Evolutionary conservation across 2,113 vertebrate genomes (phyloP), one percentile per base, ranked within the genome.

Genomic region (Isichthys henryi): DNA sequence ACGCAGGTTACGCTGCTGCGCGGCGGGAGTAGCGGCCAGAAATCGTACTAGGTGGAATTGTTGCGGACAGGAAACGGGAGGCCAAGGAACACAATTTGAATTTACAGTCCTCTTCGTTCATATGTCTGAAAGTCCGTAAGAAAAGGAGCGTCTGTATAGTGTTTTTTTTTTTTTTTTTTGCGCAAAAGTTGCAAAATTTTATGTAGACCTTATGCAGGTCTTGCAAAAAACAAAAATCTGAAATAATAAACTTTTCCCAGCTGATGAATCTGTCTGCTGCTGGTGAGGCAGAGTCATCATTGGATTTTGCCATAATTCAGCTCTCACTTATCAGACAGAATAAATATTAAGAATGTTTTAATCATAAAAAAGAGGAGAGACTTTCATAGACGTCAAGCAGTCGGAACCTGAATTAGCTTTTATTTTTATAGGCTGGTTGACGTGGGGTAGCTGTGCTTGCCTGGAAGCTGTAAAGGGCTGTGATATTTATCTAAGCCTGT

Each of bases 391-490:
- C 39, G 49, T 35, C 27, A 8, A 17, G n/a, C 48, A 31, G n/a
- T 27, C 31, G 2, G n/a, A 86, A 15, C 31, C 85, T 53, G 85
- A 86, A 35, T 86, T 86, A 35, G 85, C 50, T 56, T 86, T 27
- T 27, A 9, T 53, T 86, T 74, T 88, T 70, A 11, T 45, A 45
- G 58, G 87, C 21, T 31, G 43, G 9, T 50, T 15, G 48, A 27
- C 27, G 50, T 19, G 43, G 19, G 87, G 23, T 48, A 23, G 43
- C 52, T 17, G 39, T 3, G 56, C 19, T 31, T 50, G 84, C 46
- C 85, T 86, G 48, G n/a, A 86, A 52, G 85, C 23, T 86, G 49
- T 86, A 86, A 86, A 86, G 48, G 50, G 27, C 39, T 27, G 48
- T 48, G 35, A 31, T 66, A 66, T 66, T 66, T 66, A 66, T 66